Base-by-base conservation (phyloP, 2,797 vertebrate genomes). In the Momotus momota region DNA sequence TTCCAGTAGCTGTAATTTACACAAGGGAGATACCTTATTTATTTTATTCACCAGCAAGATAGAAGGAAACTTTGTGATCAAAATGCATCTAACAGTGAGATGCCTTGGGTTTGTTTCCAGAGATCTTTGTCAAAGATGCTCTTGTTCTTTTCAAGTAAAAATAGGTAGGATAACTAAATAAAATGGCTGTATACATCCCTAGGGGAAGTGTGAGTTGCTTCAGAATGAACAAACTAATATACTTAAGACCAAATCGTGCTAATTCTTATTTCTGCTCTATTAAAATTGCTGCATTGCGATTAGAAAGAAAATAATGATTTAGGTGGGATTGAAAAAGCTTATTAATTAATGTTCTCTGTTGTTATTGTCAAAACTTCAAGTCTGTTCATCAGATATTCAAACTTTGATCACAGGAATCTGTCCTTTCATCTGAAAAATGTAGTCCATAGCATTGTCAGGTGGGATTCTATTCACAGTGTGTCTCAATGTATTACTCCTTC, bases 261-360 rank as follows among this genome's bases (percentile, higher is more conserved):
- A 93, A 77, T 27, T 46, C 19, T 92, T 80, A 71, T 82, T 97
- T 87, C 74, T 87, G 60, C 81, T 97, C 90, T 95, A 95, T 94
- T 95, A 92, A 96, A 97, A 95, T 88, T 78, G 60, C 57, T 95
- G 90, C 82, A 81, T 73, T 97, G 88, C 95, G 90, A 97, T 97
- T 96, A 90, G 85, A 96, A 91, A 86, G 15, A 96, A 95, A 95
- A 96, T 86, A 97, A 89, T 95, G 20, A 93, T 95, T 97, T 96
- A 93, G 67, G 84, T 94, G 90, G 91, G 83, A 92, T 75, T 97
- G 85, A 94, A 96, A 94, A 96, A 96, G 60, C 81, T 95, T 75
- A 93, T 97, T 97, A 97, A 97, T 97, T 97, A 97, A 97, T 96
- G 91, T 82, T 95, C 90, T 97, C 90, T 98, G 90, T 94, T 97